A percentile compares a stretch with the other conserved stretches of the same genome.
These are phyloP conservation scores for Istiophorus platypterus DNA, from an alignment of 2,113 vertebrate species.

Conservation along the genomic window DNA sequence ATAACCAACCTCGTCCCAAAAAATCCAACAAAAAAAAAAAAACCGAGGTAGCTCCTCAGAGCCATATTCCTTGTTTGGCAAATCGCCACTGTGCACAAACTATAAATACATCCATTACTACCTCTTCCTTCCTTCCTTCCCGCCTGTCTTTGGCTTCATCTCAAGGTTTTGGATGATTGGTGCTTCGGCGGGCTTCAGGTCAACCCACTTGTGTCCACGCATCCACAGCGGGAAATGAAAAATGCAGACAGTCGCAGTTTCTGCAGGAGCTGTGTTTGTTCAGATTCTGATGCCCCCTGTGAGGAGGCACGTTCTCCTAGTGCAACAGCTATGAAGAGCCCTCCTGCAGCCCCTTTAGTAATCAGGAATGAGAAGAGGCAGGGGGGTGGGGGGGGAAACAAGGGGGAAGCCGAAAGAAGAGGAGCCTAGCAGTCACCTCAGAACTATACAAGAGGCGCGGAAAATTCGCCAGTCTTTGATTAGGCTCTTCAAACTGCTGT, in stretches of 20 bases:
- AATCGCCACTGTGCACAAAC: conserved; percentile 54
- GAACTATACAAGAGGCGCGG: conserved; percentile 61
- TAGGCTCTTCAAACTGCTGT: conserved; percentile 69
- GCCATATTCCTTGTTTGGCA: conserved; percentile 55
- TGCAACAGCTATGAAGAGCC: conserved; percentile 57
- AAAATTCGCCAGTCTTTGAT: conserved; percentile 71
- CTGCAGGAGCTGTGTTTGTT: conserved; percentile 40
- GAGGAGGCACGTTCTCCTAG: conserved; percentile 19
- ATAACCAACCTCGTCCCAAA: conserved; percentile 43
- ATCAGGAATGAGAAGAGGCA: conserved; percentile 67
- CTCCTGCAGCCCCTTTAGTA: conserved; percentile 69
- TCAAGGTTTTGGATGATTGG: conserved; percentile 59
- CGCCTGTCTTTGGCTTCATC: conserved; percentile 53
- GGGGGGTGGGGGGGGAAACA: conserved; percentile 26
- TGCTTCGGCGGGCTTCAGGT: conserved; percentile 44
- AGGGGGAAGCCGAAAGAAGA: not conserved
- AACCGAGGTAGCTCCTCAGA: conserved; percentile 41
- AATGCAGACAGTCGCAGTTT: conserved; percentile 41
- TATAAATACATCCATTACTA: conserved; percentile 60
- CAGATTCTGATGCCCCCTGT: conserved; percentile 10
- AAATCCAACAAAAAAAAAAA: too few relatives aligned
- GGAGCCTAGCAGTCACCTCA: conserved; percentile 46
- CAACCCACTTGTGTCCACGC: conserved; percentile 55
- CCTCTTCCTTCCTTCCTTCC: conserved; percentile 28
- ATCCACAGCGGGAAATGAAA: conserved; percentile 30